Conservation (phyloP, 2,888 invertebrate species). For the Julus scandinavius region DNA sequence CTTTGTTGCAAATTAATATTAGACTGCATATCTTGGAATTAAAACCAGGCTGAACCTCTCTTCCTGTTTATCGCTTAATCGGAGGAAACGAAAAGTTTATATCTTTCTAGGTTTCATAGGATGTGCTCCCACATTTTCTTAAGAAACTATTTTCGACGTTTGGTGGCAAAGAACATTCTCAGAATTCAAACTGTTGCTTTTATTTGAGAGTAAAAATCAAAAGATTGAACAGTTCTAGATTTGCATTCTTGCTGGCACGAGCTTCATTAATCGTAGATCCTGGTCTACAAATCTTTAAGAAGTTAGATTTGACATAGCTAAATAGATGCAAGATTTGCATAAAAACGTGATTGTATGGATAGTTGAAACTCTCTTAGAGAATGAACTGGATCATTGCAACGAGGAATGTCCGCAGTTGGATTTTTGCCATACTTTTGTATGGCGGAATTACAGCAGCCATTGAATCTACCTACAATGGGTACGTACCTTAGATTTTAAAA, state of each 20-base stretch:
- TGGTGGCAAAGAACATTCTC: slow-evolving; percentile 7
- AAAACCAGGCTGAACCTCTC: neutral
- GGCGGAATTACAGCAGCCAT: neutral
- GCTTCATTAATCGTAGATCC: neutral
- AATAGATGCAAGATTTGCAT: neutral
- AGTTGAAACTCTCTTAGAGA: neutral
- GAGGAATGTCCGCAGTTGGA: neutral
- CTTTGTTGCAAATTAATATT: neutral
- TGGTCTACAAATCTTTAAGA: neutral
- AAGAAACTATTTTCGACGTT: slow-evolving; percentile 20
- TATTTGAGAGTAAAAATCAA: neutral
- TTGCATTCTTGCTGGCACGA: neutral
- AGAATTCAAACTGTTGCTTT: neutral
- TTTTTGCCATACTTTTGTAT: neutral
- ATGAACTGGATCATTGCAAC: neutral
- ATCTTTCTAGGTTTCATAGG: neutral
- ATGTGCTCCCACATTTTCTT: slow-evolving; percentile 20
- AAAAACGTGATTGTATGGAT: neutral
- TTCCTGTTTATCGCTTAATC: slow-evolving; percentile 16
- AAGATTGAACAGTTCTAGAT: neutral
- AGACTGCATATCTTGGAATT: neutral
- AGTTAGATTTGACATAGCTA: neutral
- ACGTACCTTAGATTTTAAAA: neutral
- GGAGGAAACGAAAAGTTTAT: slow-evolving; percentile 8
- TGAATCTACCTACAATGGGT: neutral